Evolutionary conservation across 92 coral and sea anemone species (phyloP).

Genomic region (Siderastrea radians): DNA sequence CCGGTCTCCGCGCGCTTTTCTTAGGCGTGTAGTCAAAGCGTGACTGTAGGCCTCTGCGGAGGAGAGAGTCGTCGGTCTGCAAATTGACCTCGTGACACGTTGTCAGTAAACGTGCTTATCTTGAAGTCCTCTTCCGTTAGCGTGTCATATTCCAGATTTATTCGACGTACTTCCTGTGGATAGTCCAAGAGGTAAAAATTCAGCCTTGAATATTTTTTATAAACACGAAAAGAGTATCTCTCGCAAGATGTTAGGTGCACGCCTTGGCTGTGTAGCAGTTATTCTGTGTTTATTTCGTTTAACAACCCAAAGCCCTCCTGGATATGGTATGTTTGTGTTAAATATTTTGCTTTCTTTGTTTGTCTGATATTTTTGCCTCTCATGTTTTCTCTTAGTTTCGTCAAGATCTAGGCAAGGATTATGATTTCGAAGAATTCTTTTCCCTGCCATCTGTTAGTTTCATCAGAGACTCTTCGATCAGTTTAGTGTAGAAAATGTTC

Average conservation of each 20-base stretch:
- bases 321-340: slow-evolving; percentile 31
- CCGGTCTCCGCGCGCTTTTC: no score
- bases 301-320: slow-evolving; percentile 14
- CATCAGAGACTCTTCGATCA: no score
- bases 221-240: neutral
- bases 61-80: no score
- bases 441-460: no score
- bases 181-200: neutral
- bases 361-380: neutral
- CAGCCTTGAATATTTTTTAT: neutral
- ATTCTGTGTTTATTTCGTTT: slow-evolving; percentile 11
- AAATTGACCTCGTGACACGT: no score
- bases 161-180: neutral
- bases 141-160: neutral
- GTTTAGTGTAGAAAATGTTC: neutral
- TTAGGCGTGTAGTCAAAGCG: no score
- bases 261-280: neutral
- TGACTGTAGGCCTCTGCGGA: no score
- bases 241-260: slow-evolving; percentile 2
- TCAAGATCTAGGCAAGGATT: neutral
- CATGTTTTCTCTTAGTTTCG: neutral
- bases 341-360: neutral
- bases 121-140: neutral
- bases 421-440: no score
- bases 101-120: neutral